Evolutionary conservation across 2,113 vertebrate species (phyloP).

Genomic region (Ceyx cyanopectus): DNA sequence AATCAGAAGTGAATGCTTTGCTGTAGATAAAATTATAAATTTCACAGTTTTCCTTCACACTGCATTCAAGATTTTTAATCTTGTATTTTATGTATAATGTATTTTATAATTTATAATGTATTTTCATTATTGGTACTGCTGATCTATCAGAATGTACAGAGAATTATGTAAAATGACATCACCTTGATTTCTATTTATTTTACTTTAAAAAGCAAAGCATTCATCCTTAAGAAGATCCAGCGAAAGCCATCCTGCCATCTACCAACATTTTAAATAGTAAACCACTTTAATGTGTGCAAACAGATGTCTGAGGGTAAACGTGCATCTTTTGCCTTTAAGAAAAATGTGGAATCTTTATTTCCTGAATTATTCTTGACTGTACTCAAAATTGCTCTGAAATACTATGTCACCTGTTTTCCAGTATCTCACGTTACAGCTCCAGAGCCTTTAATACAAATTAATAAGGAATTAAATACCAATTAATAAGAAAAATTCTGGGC

Average conservation of each 20-base stretch:
- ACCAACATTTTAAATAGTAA: not conserved
- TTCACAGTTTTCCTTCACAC: not conserved
- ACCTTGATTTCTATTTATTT: not conserved
- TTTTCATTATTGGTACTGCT: not conserved
- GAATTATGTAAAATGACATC: not conserved
- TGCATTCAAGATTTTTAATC: not conserved
- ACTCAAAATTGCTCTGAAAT: not conserved
- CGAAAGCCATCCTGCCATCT: not conserved
- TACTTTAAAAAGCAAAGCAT: not conserved
- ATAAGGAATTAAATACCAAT: not conserved
- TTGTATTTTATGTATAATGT: too few species aligned
- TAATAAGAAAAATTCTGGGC: not conserved
- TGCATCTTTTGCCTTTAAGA: accelerated
- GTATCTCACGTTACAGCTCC: not conserved
- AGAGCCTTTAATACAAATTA: not conserved
- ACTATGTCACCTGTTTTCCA: not conserved
- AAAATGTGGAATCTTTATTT: not conserved
- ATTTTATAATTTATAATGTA: not conserved
- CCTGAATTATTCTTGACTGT: not conserved
- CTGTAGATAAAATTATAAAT: not conserved
- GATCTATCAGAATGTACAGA: not conserved
- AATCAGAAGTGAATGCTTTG: not conserved
- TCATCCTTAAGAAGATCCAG: not conserved
- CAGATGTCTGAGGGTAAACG: not conserved
- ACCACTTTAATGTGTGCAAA: not conserved